A percentile compares a stretch with the other conserved stretches of the same genome.
Evolutionary conservation across 1,140 invertebrate species (phyloP).

Genomic region (Drosophila nigrodunni): DNA sequence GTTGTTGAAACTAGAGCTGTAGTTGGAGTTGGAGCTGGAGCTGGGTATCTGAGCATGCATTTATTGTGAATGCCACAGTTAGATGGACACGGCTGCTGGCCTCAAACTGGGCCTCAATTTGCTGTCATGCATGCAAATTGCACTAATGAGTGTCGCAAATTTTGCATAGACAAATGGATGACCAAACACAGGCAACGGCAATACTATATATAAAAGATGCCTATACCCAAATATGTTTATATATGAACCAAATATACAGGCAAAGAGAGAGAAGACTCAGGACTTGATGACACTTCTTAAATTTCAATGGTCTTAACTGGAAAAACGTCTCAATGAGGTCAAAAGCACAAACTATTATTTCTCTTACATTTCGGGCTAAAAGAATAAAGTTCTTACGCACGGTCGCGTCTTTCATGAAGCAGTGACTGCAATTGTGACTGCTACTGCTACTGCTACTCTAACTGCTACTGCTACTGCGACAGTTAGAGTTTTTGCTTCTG

Average conservation of each 20-base stretch:
- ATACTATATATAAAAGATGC: not conserved
- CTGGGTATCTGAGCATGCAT: slow-evolving; percentile 53
- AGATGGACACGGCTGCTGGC: slow-evolving; percentile 48
- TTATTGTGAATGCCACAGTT: slow-evolving; percentile 62
- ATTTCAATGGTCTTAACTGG: not conserved
- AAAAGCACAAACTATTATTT: slow-evolving; percentile 11
- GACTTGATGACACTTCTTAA: not conserved
- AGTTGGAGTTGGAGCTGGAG: slow-evolving; percentile 17
- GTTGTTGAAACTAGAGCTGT: slow-evolving; percentile 1
- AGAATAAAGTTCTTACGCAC: slow-evolving; percentile 74
- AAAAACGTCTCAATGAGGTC: slow-evolving; percentile 12
- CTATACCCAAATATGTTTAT: slow-evolving; percentile 9
- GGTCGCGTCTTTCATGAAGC: slow-evolving; percentile 48
- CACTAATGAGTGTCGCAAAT: slow-evolving; percentile 76
- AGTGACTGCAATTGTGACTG: slow-evolving; percentile 26
- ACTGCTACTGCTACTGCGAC: slow-evolving; percentile 37
- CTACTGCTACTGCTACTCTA: slow-evolving; percentile 3
- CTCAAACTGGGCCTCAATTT: slow-evolving; percentile 66
- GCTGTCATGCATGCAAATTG: slow-evolving; percentile 79
- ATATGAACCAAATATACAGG: not conserved
- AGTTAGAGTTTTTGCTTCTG: slow-evolving; percentile 43
- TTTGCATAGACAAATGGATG: slow-evolving; percentile 75
- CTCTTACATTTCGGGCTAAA: not conserved
- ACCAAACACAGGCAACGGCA: slow-evolving; percentile 9
- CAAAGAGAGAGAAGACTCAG: slow-evolving; percentile 1